Evolutionary conservation across 2,113 vertebrate genomes (phyloP), one percentile per base, ranked within the genome.

Genomic region (Proterorhinus semilunaris): DNA sequence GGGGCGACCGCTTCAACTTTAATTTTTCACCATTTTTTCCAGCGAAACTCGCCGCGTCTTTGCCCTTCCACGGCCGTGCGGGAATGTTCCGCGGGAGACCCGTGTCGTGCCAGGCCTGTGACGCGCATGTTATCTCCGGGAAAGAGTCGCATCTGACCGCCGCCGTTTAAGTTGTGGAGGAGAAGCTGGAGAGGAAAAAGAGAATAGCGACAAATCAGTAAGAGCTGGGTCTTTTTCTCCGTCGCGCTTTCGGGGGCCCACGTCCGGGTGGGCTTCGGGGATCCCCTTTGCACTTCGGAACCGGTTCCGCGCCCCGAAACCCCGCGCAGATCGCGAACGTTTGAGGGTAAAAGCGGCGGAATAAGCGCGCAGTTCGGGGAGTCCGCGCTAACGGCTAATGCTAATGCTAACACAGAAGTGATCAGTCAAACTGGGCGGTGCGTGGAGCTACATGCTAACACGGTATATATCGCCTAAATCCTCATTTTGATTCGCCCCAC

Each of bases 1-100:
- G 92, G 93, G 92, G 90, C 89, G 85, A 88, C 90, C 77, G 91
- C 90, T 90, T 86, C 87, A 94, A 94, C 91, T 92, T 94, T 93
- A 89, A 90, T 88, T 88, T 90, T 90, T 80, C 80, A 66, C 72
- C 66, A 64, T 53, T 85, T 90, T 87, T 72, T 36, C 27, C 66
- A 78, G 68, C 74, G 49, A 78, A 78, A 88, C 78, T 76, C 1
- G n/a, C 69, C 66, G 63, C 36, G 59, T 71, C 81, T 82, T 82
- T 62, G 11, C 10, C 50, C 50, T 75, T 65, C 61, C 64, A 36
- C 68, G 62, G 42, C 45, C 76, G 15, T 5, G 6, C 81, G 82
- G 91, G 82, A 76, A 91, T 91, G 88, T 78, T 90, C 77, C 13
- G 44, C 13, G 16, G 71, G 68, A 78, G 66, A 42, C 21, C 6